A percentile compares a stretch with the other conserved stretches of the same genome.
These are phyloP conservation scores for Clitarchus hookeri DNA, from an alignment of 2,888 invertebrate genomes.

Conservation along the genomic window DNA sequence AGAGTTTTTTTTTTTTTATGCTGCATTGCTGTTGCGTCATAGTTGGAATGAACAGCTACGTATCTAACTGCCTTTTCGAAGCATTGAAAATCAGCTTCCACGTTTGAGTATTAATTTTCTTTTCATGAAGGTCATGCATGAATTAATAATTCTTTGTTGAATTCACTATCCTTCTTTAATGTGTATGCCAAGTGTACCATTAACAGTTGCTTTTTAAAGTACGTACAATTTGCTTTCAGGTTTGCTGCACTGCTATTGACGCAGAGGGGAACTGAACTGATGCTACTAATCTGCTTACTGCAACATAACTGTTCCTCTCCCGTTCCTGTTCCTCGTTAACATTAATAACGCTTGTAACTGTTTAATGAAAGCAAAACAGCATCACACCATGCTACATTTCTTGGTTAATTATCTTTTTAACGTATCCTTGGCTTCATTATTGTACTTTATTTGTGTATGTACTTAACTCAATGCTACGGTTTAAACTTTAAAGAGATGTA, in stretches of 20 bases:
- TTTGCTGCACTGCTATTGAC: conserved; percentile 9
- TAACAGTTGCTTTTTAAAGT: background rate
- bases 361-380: background rate
- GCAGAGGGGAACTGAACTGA: background rate
- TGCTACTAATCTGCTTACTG: background rate
- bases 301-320: background rate
- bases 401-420: background rate
- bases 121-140: no score
- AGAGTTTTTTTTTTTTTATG: no score
- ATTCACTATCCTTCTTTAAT: background rate
- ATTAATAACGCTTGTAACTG: background rate
- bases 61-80: no score
- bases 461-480: no score
- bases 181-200: background rate
- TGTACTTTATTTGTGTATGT: no score
- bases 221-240: background rate
- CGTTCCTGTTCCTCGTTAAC: background rate
- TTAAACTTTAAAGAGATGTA: no score
- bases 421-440: background rate
- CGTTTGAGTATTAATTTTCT: no score
- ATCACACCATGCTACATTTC: background rate
- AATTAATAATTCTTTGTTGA: no score
- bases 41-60: no score
- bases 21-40: no score
- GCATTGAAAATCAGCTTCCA: no score